Conservation (phyloP, 2,888 invertebrate genomes). For the Digitonthophagus gazella region DNA sequence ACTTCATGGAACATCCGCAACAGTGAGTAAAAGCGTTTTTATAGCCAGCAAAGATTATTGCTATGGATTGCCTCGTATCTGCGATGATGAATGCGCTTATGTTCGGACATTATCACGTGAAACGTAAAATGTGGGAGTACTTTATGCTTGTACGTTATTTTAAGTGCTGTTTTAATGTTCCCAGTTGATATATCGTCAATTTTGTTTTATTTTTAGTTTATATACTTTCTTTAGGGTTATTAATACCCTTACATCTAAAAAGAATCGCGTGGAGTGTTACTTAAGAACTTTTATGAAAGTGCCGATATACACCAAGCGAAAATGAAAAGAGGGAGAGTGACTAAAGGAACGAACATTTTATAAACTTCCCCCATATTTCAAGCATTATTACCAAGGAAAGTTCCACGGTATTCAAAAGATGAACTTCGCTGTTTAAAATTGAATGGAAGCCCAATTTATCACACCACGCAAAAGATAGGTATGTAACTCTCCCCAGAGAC, state of each 20-base stretch:
- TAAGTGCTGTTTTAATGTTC: not conserved
- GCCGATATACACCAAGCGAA: not conserved
- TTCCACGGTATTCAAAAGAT: slow-evolving; percentile 10
- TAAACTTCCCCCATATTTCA: slow-evolving; percentile 14
- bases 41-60: not conserved
- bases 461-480: not conserved
- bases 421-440: slow-evolving; percentile 11
- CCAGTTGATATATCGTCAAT: no score
- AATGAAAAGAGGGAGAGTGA: slow-evolving; percentile 1
- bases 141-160: not conserved
- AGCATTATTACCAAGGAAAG: slow-evolving; percentile 7
- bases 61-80: not conserved
- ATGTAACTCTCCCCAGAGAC: not conserved
- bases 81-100: not conserved
- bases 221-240: no score
- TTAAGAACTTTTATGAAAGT: slow-evolving; percentile 10
- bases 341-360: not conserved
- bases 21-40: not conserved
- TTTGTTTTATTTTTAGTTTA: no score
- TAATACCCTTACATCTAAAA: no score
- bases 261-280: not conserved
- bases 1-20: not conserved
- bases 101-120: not conserved
- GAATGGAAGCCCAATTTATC: slow-evolving; percentile 2
- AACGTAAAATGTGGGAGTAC: not conserved